phyloP scores from a whole-genome alignment of 2,888 invertebrate species.

The Gonocerus acuteangulatus region DNA sequence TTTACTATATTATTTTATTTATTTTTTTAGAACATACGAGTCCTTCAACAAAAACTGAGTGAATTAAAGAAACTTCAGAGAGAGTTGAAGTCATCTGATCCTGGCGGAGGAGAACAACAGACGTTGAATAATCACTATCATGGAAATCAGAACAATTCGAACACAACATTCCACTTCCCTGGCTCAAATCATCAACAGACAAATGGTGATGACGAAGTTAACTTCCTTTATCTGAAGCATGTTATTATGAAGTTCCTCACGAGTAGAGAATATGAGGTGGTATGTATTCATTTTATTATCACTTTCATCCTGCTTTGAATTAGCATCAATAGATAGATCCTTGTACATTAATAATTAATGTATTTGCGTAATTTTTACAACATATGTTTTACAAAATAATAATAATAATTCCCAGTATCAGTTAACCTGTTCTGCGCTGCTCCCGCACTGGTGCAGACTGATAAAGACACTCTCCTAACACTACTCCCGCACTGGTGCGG shows the following conservation, averaged over 20 bases:
- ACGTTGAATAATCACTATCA: constrained; percentile 25
- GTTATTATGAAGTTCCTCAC: constrained; percentile 89
- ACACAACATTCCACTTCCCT: neutral
- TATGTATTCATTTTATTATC: constrained; percentile 3
- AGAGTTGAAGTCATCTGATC: constrained; percentile 59
- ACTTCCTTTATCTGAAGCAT: constrained; percentile 82
- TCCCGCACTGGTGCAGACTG: too few species aligned
- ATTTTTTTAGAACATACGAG: constrained; percentile 64
- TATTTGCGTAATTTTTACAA: too few species aligned
- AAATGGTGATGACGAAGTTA: constrained; percentile 53
- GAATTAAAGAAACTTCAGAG: constrained; percentile 88
- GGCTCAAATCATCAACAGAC: neutral
- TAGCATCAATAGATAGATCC: too few species aligned
- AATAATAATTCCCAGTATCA: too few species aligned
- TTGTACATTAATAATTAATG: too few species aligned
- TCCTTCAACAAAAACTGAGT: constrained; percentile 74
- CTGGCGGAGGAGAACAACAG: constrained; percentile 32
- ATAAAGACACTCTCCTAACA: too few species aligned
- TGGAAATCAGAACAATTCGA: constrained; percentile 9
- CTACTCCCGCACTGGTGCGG: too few species aligned
- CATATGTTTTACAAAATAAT: too few species aligned
- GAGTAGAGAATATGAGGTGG: constrained; percentile 64
- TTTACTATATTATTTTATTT: neutral
- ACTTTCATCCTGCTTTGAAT: too few species aligned
- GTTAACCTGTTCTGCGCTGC: too few species aligned